Conservation (phyloP, 2,888 invertebrate species). For the Microdon myrmicae region DNA sequence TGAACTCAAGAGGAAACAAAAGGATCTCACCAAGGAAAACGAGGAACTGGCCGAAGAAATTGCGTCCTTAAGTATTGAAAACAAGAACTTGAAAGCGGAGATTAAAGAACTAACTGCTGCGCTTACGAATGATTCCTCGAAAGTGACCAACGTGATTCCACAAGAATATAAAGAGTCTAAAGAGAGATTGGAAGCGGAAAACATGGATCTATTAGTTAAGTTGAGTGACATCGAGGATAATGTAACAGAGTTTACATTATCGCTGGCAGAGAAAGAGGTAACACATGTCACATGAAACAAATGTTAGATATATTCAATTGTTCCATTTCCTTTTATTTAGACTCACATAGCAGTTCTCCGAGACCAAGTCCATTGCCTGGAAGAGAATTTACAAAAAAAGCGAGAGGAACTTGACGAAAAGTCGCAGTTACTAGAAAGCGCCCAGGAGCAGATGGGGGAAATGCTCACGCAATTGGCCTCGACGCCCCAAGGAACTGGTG, state of each 20-base stretch:
- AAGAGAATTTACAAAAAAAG: slow-evolving; percentile 63
- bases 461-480: slow-evolving; percentile 56
- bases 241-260: slow-evolving; percentile 56
- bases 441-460: slow-evolving; percentile 64
- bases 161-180: slow-evolving; percentile 50
- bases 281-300: background rate
- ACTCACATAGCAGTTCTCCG: slow-evolving; percentile 61
- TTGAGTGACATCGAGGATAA: slow-evolving; percentile 59
- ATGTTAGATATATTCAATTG: background rate
- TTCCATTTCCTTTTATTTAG: slow-evolving; percentile 48
- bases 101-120: slow-evolving; percentile 21
- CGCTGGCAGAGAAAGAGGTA: slow-evolving; percentile 62
- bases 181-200: slow-evolving; percentile 58
- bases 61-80: slow-evolving; percentile 37
- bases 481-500: background rate
- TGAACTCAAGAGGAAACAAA: slow-evolving; percentile 55
- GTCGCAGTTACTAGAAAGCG: slow-evolving; percentile 60
- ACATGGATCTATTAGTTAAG: slow-evolving; percentile 60
- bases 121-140: slow-evolving; percentile 5
- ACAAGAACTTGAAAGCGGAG: slow-evolving; percentile 19
- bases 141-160: slow-evolving; percentile 23
- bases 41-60: slow-evolving; percentile 50
- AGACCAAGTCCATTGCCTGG: slow-evolving; percentile 62
- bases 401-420: slow-evolving; percentile 64
- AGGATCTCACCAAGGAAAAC: slow-evolving; percentile 53